Evolutionary conservation across 2,888 invertebrate genomes (phyloP).

Genomic region (Drosophila paranaensis): DNA sequence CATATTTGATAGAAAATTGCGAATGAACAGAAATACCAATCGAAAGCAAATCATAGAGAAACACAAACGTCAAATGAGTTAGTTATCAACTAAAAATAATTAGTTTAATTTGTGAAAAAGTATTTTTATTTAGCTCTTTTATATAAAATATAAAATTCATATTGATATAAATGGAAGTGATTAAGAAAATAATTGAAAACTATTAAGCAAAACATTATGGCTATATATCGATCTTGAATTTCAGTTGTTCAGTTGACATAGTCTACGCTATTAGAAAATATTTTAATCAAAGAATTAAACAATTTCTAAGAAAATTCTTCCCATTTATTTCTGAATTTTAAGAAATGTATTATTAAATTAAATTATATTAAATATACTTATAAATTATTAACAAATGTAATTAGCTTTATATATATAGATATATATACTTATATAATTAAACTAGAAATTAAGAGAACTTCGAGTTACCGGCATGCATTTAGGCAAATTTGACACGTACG

Average conservation of each 20-base stretch:
- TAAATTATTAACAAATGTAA: background rate
- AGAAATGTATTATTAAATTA: background rate
- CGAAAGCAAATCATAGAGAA: no score
- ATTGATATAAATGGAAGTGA: background rate
- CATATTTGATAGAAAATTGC: no score
- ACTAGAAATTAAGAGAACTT: background rate
- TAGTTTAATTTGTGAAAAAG: background rate
- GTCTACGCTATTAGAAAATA: background rate
- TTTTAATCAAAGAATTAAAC: background rate
- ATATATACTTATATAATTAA: background rate
- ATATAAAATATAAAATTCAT: background rate
- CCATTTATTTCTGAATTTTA: background rate
- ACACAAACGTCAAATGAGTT: no score
- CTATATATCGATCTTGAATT: background rate
- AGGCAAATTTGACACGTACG: conserved; percentile 4
- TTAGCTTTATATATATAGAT: background rate
- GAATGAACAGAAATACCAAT: no score
- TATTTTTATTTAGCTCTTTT: background rate
- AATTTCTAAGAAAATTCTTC: background rate
- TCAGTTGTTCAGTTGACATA: background rate
- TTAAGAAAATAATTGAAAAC: background rate
- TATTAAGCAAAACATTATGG: background rate
- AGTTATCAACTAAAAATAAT: background rate
- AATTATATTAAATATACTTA: background rate
- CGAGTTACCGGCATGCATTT: background rate